Evolutionary conservation across 1,140 invertebrate genomes (phyloP), one percentile per base, ranked within the genome.

Genomic region (Littorina saxatilis): DNA sequence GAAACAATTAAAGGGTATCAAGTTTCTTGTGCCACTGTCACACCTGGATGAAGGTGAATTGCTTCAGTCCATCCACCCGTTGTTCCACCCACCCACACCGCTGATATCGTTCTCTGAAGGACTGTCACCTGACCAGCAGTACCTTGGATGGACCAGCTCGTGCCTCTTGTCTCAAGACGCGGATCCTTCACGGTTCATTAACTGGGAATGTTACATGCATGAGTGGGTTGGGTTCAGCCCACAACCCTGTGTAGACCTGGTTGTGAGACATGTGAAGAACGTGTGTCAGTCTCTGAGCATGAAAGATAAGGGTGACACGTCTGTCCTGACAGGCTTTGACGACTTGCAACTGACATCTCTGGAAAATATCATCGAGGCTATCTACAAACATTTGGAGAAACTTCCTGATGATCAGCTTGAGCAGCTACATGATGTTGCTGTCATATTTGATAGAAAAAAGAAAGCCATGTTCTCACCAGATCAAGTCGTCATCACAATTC

Each of bases 111-210:
- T 83, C 58, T 29, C 52, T 27, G 79, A 74, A 29, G 83, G 83
- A 52, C 27, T 70, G 23, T 29, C 66, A 5, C 13, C 63, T 17
- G 13, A 13, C 2, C n/a, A 80, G 35, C 15, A 43, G 35, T 39
- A 81, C 35, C 29, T 77, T 13, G 73, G 80, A 17, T 87, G 86
- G 86, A 85, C 82, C 66, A 82, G 17, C 47, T 66, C 74, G 29
- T 43, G 47, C 50, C 17, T 87, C 9, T 32, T 87, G 0, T 73
- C 74, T 73, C 0, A 47, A 13, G 63, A 73, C 40, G 81, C 81
- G 7, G 35, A 84, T 32, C 82, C 82, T 32, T 11, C 75, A 17
- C 23, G 55, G 39, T 77, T 35, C 9, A 23, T 23, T 39, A 7
- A 77, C 58, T 37, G 61, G n/a, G 27, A 47, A 35, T 1, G 55